Conservation (phyloP, 2,113 vertebrate species). For the Cyprinodon variegatus region DNA sequence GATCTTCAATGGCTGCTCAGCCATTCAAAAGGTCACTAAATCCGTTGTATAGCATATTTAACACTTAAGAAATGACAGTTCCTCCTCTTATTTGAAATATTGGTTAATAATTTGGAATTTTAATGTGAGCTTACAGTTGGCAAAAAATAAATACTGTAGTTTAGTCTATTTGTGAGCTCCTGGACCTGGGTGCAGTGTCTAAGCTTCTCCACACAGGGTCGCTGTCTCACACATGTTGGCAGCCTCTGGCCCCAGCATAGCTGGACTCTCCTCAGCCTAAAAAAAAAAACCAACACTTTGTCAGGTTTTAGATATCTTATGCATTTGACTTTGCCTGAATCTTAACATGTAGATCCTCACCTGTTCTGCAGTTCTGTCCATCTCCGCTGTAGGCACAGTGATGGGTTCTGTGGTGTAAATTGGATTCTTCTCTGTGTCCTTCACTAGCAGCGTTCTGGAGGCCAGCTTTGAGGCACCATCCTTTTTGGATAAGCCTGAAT, state of each 20-base stretch:
- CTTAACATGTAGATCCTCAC: constrained; percentile 27
- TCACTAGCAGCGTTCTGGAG: constrained; percentile 55
- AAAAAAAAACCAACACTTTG: background rate
- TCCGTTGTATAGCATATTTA: constrained; percentile 36
- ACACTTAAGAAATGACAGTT: background rate
- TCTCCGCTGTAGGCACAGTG: constrained; percentile 25
- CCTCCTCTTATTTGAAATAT: background rate
- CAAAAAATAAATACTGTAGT: background rate
- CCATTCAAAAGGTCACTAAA: constrained; percentile 17
- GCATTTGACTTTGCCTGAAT: background rate
- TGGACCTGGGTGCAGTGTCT: constrained; percentile 32
- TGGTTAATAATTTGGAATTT: constrained; percentile 2
- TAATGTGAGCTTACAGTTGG: background rate
- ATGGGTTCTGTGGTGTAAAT: constrained; percentile 9
- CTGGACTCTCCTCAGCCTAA: constrained; percentile 36
- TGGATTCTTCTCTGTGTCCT: constrained; percentile 43
- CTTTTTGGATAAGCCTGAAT: constrained; percentile 53
- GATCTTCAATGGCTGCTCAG: constrained; percentile 8
- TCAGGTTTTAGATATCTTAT: background rate
- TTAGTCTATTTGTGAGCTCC: background rate
- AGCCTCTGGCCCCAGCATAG: constrained; percentile 36
- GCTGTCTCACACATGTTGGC: constrained; percentile 56
- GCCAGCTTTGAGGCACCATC: constrained; percentile 47
- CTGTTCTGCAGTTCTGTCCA: constrained; percentile 39
- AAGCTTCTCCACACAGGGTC: constrained; percentile 67